These are phyloP conservation scores for Zosterops pallidus DNA, from an alignment of 2,113 vertebrate genomes.

Conservation along the genomic window DNA sequence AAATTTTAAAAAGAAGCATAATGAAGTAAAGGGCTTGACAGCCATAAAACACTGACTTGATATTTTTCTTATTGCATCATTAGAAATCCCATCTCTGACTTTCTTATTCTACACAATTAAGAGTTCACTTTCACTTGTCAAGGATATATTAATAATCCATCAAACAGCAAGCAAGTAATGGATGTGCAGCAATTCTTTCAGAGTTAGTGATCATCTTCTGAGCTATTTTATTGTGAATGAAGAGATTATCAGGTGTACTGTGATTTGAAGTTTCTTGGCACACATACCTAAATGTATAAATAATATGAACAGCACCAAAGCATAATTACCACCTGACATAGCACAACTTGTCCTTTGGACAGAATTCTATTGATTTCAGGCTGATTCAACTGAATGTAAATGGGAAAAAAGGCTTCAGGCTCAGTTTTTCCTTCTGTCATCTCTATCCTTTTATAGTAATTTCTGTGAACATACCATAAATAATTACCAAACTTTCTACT, in stretches of 20 bases:
- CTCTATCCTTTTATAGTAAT: constrained; percentile 58
- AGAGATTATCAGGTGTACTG: constrained; percentile 2
- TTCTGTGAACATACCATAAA: neutral
- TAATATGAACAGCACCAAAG: constrained; percentile 36
- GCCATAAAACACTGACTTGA: neutral
- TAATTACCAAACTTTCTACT: constrained; percentile 30
- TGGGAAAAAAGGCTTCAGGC: neutral
- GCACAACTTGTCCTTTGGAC: constrained; percentile 17
- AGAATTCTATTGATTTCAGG: neutral
- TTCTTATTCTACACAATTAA: neutral
- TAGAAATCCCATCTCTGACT: neutral
- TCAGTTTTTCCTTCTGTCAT: neutral
- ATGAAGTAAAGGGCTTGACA: neutral
- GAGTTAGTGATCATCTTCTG: neutral
- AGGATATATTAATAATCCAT: neutral
- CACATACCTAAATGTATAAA: constrained; percentile 47
- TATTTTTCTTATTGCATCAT: neutral
- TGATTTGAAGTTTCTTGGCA: constrained; percentile 35
- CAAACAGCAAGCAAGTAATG: neutral
- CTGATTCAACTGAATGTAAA: neutral
- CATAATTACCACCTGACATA: constrained; percentile 44
- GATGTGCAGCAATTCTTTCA: neutral
- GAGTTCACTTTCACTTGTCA: neutral
- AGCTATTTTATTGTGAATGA: constrained; percentile 7
- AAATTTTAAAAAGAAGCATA: neutral